These are phyloP conservation scores for Seira musarum DNA, from an alignment of 2,888 invertebrate genomes.

Conservation along the genomic window DNA sequence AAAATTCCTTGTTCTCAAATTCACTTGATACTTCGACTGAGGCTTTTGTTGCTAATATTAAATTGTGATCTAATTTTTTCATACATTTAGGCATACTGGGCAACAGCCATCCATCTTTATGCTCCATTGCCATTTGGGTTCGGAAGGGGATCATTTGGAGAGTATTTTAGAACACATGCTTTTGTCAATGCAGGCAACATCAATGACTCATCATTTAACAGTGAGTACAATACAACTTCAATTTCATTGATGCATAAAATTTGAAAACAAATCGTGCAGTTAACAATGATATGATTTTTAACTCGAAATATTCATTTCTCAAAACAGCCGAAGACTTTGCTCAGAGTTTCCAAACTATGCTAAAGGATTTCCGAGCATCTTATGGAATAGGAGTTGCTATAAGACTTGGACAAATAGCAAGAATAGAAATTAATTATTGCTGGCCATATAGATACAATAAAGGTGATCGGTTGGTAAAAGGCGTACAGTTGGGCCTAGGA, in stretches of 20 bases:
- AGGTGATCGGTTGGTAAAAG: conserved; percentile 79
- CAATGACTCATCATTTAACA: conserved; percentile 72
- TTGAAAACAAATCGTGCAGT: background rate
- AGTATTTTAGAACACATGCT: conserved; percentile 89
- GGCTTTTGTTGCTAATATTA: background rate
- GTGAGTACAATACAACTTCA: conserved; percentile 25
- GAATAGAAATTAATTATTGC: conserved; percentile 96
- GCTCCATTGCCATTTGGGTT: conserved; percentile 91
- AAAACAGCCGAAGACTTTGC: conserved; percentile 69
- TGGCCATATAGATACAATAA: conserved; percentile 80
- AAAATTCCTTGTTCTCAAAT: conserved; percentile 64
- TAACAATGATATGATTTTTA: conserved; percentile 6
- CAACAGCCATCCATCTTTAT: conserved; percentile 88
- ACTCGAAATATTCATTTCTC: background rate
- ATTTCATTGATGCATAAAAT: no score
- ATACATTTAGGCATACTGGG: conserved; percentile 85
- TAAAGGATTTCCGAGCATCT: conserved; percentile 77
- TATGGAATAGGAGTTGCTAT: conserved; percentile 89
- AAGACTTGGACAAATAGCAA: conserved; percentile 86
- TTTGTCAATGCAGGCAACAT: conserved; percentile 93
- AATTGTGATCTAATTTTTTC: background rate
- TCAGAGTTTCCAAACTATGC: conserved; percentile 71
- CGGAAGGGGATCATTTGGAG: conserved; percentile 84
- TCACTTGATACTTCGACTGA: background rate
- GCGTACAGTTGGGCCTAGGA: conserved; percentile 89